Percentiles rank a stretch among this genome's conserved stretches.
Evolutionary conservation across 2,113 vertebrate species (phyloP).

Genomic region (Lethenteron camtschaticum): DNA sequence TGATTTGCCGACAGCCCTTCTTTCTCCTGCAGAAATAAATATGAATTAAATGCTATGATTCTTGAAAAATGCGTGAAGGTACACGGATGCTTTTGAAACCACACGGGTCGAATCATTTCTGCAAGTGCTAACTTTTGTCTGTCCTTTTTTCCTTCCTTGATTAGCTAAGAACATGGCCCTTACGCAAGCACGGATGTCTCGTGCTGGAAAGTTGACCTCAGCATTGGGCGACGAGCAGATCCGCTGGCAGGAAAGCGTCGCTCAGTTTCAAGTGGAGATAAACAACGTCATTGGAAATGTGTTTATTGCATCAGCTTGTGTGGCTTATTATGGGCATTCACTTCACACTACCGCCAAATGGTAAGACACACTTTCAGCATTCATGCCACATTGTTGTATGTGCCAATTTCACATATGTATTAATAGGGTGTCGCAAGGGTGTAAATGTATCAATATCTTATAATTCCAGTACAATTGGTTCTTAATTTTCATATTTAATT

Average conservation of each 20-base stretch:
- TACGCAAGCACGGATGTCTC: slow-evolving; percentile 30
- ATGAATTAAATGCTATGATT: too few relatives aligned
- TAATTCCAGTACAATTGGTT: too few relatives aligned
- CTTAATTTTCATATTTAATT: too few relatives aligned
- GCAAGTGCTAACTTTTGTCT: neutral
- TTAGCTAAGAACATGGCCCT: slow-evolving; percentile 36
- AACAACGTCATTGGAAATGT: slow-evolving; percentile 39
- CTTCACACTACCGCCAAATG: slow-evolving; percentile 37
- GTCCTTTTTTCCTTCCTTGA: slow-evolving; percentile 5
- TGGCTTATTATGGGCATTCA: slow-evolving; percentile 51
- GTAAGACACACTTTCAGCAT: slow-evolving; percentile 15
- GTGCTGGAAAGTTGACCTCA: slow-evolving; percentile 38
- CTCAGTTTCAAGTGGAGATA: slow-evolving; percentile 35
- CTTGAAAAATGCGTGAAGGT: too few relatives aligned
- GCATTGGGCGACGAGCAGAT: slow-evolving; percentile 40
- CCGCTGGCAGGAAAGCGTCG: slow-evolving; percentile 45
- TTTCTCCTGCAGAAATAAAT: too few relatives aligned
- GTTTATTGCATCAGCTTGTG: slow-evolving; percentile 48
- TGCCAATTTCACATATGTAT: too few relatives aligned
- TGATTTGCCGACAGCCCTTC: too few relatives aligned
- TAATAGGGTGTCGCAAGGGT: too few relatives aligned
- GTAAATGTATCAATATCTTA: too few relatives aligned
- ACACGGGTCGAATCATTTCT: too few relatives aligned
- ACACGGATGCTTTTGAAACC: too few relatives aligned
- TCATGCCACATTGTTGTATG: neutral